A percentile compares a stretch with the other conserved stretches of the same genome.
These are phyloP conservation scores for Sarcophaga peregrina DNA, from an alignment of 1,140 invertebrate genomes.

Conservation along the genomic window DNA sequence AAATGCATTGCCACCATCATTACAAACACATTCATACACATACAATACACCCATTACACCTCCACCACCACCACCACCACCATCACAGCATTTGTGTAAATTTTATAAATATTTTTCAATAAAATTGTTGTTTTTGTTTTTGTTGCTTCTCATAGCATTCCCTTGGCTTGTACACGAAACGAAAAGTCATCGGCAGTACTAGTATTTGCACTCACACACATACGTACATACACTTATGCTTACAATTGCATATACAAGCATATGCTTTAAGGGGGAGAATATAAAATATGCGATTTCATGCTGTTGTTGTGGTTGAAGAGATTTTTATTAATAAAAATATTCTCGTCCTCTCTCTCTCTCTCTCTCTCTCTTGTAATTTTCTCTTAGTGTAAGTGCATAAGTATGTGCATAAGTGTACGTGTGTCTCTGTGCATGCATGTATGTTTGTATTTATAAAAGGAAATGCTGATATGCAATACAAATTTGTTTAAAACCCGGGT, in stretches of 20 bases:
- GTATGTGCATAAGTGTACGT: neutral
- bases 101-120: too few species aligned
- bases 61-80: too few species aligned
- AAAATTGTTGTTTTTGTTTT: too few species aligned
- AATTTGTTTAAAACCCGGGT: neutral
- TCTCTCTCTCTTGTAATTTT: too few species aligned
- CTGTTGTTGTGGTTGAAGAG: neutral
- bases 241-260: neutral
- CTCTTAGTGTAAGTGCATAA: neutral
- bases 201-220: neutral
- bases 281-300: conserved; percentile 15
- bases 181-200: neutral
- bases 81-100: too few species aligned
- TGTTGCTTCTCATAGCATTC: neutral
- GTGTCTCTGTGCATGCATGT: too few species aligned
- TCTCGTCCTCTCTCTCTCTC: too few species aligned
- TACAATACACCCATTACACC: too few species aligned
- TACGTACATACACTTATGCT: neutral
- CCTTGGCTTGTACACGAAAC: neutral
- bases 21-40: too few species aligned
- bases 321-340: neutral
- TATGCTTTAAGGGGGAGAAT: neutral
- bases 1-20: too few species aligned
- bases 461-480: neutral
- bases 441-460: too few species aligned